Base-by-base conservation (phyloP, 1,140 invertebrate species). In the Caenorhabditis inopinata region DNA sequence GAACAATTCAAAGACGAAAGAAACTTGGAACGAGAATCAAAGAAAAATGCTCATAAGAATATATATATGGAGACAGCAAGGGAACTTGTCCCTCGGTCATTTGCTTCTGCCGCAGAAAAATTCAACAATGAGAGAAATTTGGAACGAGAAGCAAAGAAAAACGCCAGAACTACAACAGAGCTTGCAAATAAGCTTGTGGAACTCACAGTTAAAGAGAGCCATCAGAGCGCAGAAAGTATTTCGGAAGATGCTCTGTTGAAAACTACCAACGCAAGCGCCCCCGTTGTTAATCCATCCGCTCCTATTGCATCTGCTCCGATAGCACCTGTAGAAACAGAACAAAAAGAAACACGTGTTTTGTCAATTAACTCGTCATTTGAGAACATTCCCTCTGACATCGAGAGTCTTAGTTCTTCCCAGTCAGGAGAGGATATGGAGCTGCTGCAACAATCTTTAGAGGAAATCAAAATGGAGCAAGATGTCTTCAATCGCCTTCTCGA, bases 1-100 rank as follows among this genome's bases (percentile, higher is more conserved):
- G n/a, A n/a, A n/a, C n/a, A n/a, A n/a, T n/a, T n/a, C n/a, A n/a
- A n/a, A n/a, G n/a, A n/a, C n/a, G n/a, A n/a, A n/a, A n/a, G n/a
- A n/a, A n/a, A n/a, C n/a, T n/a, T n/a, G n/a, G n/a, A n/a, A n/a
- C n/a, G n/a, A n/a, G n/a, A n/a, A 42, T 47, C 75, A 68, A 32
- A 45, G 46, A 53, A 82, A 46, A 82, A 79, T 25, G 45, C 68
- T 1, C 46, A 78, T 18, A 82, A 73, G 53, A 74, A 82, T 25
- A 53, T 74, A 9, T 32, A 27, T 21, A 68, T 74, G 32, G 32
- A 29, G 9, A 25, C 32, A 21, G 32, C 35, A 25, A 46, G 35
- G 73, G 35, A 80, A 23, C n/a, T 46, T 6, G 51, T 21, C 29
- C 25, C 82, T 14, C 27, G 5, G 11, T 38, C 35, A 12, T 7